phyloP scores from a whole-genome alignment of 2,888 invertebrate species.

The Lochmaea capreae region DNA sequence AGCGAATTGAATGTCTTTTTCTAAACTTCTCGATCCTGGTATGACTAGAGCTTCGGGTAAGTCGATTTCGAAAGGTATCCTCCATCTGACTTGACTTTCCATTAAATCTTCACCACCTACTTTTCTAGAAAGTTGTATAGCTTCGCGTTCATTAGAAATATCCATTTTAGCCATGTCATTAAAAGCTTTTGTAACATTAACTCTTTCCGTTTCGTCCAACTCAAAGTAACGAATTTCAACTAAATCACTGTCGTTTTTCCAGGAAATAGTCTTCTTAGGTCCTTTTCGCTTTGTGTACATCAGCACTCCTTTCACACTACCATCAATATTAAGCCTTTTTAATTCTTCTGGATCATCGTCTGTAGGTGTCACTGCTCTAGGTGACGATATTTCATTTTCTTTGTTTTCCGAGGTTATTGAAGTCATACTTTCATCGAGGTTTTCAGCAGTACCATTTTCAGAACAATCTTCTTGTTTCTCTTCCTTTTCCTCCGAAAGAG shows the following conservation, averaged over 20 bases:
- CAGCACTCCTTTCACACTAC: conserved; percentile 81
- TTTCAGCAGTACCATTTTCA: conserved; percentile 47
- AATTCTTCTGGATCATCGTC: conserved; percentile 60
- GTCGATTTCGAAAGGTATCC: conserved; percentile 77
- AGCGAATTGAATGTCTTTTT: conserved; percentile 88
- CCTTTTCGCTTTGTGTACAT: conserved; percentile 80
- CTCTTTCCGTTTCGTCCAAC: conserved; percentile 94
- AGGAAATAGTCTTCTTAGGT: conserved; percentile 80
- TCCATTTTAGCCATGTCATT: conserved; percentile 93
- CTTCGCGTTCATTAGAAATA: conserved; percentile 85
- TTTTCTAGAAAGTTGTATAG: conserved; percentile 82
- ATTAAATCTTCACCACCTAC: conserved; percentile 81
- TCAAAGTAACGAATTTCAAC: conserved; percentile 91
- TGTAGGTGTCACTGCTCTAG: conserved; percentile 47
- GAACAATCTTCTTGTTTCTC: conserved; percentile 58
- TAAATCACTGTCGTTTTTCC: conserved; percentile 83
- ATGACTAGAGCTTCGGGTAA: conserved; percentile 75
- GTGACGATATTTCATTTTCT: conserved; percentile 46
- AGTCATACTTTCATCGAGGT: conserved; percentile 55
- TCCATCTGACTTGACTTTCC: conserved; percentile 86
- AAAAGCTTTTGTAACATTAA: conserved; percentile 93
- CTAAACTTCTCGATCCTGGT: conserved; percentile 84
- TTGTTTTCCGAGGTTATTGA: conserved; percentile 37
- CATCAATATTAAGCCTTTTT: conserved; percentile 57
- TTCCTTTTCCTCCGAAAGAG: conserved; percentile 68